Conservation (phyloP, 2,888 invertebrate genomes). For the Drosophila barbarae region DNA sequence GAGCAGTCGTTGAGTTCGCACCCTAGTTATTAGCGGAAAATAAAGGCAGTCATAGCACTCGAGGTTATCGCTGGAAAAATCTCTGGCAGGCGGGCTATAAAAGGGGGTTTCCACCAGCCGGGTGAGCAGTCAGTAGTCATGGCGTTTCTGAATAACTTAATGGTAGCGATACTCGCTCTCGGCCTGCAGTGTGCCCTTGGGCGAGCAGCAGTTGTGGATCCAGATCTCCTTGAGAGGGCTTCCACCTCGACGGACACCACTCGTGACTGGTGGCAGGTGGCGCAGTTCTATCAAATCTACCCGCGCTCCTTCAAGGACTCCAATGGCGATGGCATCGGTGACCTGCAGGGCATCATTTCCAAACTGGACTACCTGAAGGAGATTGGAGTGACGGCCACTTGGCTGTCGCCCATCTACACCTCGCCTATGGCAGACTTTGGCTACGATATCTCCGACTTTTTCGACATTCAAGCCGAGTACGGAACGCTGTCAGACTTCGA, state of each 20-base stretch:
- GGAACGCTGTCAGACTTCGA: constrained; percentile 86
- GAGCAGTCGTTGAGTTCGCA: constrained; percentile 31
- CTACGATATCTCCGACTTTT: constrained; percentile 87
- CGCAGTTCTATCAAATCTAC: constrained; percentile 91
- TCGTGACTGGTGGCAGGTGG: constrained; percentile 90
- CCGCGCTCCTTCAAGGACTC: constrained; percentile 92
- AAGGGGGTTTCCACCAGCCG: constrained; percentile 8
- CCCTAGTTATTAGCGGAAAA: constrained; percentile 24
- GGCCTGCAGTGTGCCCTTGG: constrained; percentile 21
- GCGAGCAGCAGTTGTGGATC: constrained; percentile 33
- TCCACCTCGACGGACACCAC: constrained; percentile 34
- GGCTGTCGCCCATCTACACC: constrained; percentile 87
- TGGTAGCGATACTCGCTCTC: constrained; percentile 27
- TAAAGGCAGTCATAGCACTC: constrained; percentile 47
- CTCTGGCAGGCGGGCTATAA: constrained; percentile 32
- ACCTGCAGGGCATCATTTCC: constrained; percentile 85
- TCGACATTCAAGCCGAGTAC: constrained; percentile 84
- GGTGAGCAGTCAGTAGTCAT: constrained; percentile 43
- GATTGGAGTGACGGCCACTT: constrained; percentile 84
- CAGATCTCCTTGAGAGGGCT: constrained; percentile 41
- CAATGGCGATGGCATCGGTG: constrained; percentile 90
- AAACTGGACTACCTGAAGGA: constrained; percentile 84
- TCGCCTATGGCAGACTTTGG: constrained; percentile 89
- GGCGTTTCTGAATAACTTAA: constrained; percentile 35
- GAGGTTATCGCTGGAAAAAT: constrained; percentile 36